These are phyloP conservation scores for Drosophila dunni DNA, from an alignment of 1,140 invertebrate genomes.

Conservation along the genomic window DNA sequence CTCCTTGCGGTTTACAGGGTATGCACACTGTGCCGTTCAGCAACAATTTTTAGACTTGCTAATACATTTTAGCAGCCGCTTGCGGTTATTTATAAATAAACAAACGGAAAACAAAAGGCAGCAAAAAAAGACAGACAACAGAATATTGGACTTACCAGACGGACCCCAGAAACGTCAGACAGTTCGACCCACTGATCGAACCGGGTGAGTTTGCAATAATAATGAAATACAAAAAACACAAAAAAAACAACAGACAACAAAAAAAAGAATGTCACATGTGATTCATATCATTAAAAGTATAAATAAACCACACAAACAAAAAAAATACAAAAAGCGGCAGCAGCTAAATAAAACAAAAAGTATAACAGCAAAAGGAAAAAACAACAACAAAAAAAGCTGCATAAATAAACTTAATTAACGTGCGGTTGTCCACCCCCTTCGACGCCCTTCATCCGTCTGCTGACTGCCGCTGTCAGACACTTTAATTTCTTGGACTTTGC, in stretches of 20 bases:
- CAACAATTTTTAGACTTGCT: constrained; percentile 66
- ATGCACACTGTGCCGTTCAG: constrained; percentile 24
- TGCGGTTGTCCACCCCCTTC: constrained; percentile 42
- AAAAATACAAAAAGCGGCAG: constrained; percentile 59
- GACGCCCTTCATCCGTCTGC: constrained; percentile 28
- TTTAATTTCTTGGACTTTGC: constrained; percentile 80
- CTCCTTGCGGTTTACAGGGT: constrained; percentile 22
- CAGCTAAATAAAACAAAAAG: constrained; percentile 69
- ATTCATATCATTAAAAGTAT: constrained; percentile 78
- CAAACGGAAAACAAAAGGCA: constrained; percentile 26
- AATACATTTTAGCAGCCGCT: constrained; percentile 58
- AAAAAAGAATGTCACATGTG: constrained; percentile 77
- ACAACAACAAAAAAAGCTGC: constrained; percentile 63
- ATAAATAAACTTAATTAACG: constrained; percentile 82
- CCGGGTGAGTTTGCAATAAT: constrained; percentile 16
- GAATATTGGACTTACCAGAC: constrained; percentile 12
- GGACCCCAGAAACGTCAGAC: constrained; percentile 28
- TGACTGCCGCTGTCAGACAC: constrained; percentile 59
- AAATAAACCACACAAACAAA: constrained; percentile 60
- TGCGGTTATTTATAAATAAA: constrained; percentile 68
- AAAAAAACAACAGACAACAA: constrained; percentile 35
- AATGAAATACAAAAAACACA: background rate
- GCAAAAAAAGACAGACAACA: background rate
- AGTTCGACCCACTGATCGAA: constrained; percentile 50
- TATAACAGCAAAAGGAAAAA: constrained; percentile 36